Base-by-base conservation (phyloP, 2,797 vertebrate species). In the Nyctibius grandis region DNA sequence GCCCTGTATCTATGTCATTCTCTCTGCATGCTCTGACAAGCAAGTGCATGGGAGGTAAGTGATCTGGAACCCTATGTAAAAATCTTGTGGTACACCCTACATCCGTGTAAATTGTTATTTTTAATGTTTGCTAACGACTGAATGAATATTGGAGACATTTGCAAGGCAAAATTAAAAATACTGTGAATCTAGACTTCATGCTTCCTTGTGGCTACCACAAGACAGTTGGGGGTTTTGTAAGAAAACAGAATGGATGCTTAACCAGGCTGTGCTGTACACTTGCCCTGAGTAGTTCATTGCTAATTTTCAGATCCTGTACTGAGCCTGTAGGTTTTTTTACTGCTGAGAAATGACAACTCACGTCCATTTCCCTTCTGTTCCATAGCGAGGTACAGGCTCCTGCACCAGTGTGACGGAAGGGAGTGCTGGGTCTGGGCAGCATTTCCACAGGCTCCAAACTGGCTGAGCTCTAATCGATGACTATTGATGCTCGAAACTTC, bases 381-480 rank as follows among this genome's bases (percentile, higher is more conserved):
- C 42, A 5, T 28, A 14, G 25, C 1, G 5, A 73, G 19, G 56
- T 61, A 33, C 48, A 26, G 70, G 78, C 6, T 67, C 31, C 21
- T 57, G 70, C 70, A 38, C 33, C 15, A 5, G 9, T 20, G 6
- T 56, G 48, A 26, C 3, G 15, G 74, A 7, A 2, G 4, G 23
- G 26, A 53, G 14, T 29, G 19, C 59, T 61, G 67, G 8, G 15
- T 57, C 60, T 4, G 11, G 47, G 53, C 89, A 79, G 64, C 42
- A 11, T 80, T 76, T 91, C 67, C 83, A n/a, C 47, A 83, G 68
- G 29, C 33, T 88, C 67, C 65, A 64, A 73, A 44, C 33, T 80
- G 60, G 17, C 25, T 0, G 0, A n/a, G 45, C n/a, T 88, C 44
- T 67, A 9, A 33, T 63, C 0, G 0, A 29, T 86, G 26, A 15